Percentiles rank a stretch among this genome's conserved stretches.
These are phyloP conservation scores for Drosophila lowei DNA, from an alignment of 1,140 invertebrate species.

Conservation along the genomic window DNA sequence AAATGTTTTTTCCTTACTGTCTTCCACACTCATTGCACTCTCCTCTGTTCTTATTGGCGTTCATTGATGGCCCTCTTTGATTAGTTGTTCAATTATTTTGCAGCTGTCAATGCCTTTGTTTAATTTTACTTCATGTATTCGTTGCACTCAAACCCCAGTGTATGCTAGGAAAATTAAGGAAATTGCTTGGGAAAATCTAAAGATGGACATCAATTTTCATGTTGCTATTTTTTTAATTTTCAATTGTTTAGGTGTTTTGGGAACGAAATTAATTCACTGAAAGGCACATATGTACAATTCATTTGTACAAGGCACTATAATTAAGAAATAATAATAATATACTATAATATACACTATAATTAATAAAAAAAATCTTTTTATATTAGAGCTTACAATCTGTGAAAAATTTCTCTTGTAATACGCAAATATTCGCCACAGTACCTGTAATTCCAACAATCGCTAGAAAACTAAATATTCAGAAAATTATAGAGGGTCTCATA, in stretches of 20 bases:
- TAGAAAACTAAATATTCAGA: not conserved
- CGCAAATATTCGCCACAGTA: too few species aligned
- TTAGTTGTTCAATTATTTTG: slow-evolving; percentile 61
- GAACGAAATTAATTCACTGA: too few species aligned
- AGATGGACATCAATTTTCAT: not conserved
- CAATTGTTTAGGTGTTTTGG: not conserved
- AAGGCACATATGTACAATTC: not conserved
- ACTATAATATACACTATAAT: too few species aligned
- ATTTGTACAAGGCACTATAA: slow-evolving; percentile 6
- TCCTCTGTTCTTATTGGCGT: not conserved
- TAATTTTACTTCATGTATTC: slow-evolving; percentile 1
- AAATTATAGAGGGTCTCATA: not conserved
- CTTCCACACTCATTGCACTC: not conserved
- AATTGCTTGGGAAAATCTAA: not conserved
- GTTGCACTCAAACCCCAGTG: not conserved
- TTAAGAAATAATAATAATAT: too few species aligned
- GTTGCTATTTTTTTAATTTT: too few species aligned
- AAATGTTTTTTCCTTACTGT: slow-evolving; percentile 59
- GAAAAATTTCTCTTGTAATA: too few species aligned
- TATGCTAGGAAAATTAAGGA: not conserved
- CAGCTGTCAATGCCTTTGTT: slow-evolving; percentile 37
- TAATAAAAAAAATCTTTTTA: too few species aligned
- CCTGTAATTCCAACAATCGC: too few species aligned
- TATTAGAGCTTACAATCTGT: too few species aligned
- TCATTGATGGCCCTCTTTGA: slow-evolving; percentile 61